phyloP scores from a whole-genome alignment of 1,140 invertebrate genomes.

The Macrobrachium rosenbergii region DNA sequence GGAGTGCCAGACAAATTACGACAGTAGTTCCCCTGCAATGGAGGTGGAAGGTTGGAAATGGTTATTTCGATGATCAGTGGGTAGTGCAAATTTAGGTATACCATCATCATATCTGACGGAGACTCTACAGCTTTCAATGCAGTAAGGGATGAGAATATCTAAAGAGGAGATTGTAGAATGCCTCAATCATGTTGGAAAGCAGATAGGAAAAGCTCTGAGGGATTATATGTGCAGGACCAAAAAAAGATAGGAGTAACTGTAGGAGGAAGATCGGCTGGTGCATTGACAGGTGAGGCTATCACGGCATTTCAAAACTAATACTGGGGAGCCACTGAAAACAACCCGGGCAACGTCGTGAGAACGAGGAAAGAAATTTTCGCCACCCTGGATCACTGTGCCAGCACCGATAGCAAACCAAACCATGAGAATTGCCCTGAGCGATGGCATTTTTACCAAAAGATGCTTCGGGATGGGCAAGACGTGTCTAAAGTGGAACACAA shows the following conservation, averaged over 20 bases:
- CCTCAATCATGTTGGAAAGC: slow-evolving; percentile 23
- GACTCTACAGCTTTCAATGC: slow-evolving; percentile 17
- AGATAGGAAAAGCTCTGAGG: slow-evolving; percentile 10
- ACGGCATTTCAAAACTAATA: background rate
- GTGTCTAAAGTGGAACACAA: slow-evolving; percentile 4
- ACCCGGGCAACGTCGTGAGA: background rate
- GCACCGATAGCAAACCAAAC: background rate
- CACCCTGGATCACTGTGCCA: slow-evolving; percentile 1
- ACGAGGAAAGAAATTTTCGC: background rate
- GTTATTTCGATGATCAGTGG: slow-evolving; percentile 2
- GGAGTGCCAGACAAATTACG: background rate
- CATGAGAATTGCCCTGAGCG: slow-evolving; percentile 15
- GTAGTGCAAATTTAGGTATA: slow-evolving; percentile 20
- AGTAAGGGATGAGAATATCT: slow-evolving; percentile 1
- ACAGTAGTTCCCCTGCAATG: too few species aligned
- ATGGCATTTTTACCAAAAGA: slow-evolving; percentile 10
- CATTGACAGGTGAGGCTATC: background rate
- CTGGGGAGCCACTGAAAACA: background rate
- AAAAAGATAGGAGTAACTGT: slow-evolving; percentile 8
- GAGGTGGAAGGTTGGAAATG: background rate
- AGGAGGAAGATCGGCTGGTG: slow-evolving; percentile 8
- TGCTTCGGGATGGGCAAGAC: background rate
- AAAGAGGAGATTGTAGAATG: background rate
- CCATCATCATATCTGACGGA: background rate
- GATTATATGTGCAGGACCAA: background rate